These are phyloP conservation scores for Nesoenas mayeri DNA, from an alignment of 2,113 vertebrate genomes.

Conservation along the genomic window DNA sequence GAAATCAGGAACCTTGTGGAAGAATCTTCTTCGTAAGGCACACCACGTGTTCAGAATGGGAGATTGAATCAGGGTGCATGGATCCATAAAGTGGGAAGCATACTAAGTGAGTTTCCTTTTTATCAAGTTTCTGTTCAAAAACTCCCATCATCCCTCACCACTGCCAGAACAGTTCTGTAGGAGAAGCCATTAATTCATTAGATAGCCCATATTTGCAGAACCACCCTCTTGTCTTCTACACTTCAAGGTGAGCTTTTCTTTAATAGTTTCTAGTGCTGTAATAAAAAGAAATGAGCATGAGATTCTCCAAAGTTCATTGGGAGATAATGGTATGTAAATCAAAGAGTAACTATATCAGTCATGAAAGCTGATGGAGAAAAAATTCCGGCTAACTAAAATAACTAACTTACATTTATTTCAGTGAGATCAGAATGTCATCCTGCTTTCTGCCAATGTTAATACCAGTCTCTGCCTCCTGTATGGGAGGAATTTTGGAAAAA, in stretches of 20 bases:
- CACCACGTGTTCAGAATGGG: conserved; percentile 37
- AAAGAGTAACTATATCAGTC: conserved; percentile 28
- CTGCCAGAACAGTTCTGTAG: neutral
- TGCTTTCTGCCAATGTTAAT: neutral
- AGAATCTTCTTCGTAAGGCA: conserved; percentile 46
- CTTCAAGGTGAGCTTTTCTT: conserved; percentile 58
- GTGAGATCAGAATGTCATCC: neutral
- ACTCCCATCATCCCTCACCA: neutral
- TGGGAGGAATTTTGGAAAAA: neutral
- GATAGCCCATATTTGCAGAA: neutral
- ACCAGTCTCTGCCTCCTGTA: neutral
- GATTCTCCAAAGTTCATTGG: conserved; percentile 41
- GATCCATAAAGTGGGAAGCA: conserved; percentile 4
- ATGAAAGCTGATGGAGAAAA: neutral
- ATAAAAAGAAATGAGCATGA: conserved; percentile 51
- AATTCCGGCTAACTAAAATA: neutral
- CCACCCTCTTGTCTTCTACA: conserved; percentile 15
- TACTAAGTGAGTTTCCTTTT: neutral
- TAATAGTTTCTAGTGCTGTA: conserved; percentile 42
- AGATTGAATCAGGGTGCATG: neutral
- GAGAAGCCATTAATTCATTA: conserved; percentile 29
- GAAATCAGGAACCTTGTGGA: neutral
- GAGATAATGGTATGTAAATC: conserved; percentile 56
- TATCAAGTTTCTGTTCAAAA: conserved; percentile 1
- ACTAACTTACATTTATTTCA: neutral